These are phyloP conservation scores for Pectinophora gossypiella DNA, from an alignment of 1,140 invertebrate genomes.

Conservation along the genomic window DNA sequence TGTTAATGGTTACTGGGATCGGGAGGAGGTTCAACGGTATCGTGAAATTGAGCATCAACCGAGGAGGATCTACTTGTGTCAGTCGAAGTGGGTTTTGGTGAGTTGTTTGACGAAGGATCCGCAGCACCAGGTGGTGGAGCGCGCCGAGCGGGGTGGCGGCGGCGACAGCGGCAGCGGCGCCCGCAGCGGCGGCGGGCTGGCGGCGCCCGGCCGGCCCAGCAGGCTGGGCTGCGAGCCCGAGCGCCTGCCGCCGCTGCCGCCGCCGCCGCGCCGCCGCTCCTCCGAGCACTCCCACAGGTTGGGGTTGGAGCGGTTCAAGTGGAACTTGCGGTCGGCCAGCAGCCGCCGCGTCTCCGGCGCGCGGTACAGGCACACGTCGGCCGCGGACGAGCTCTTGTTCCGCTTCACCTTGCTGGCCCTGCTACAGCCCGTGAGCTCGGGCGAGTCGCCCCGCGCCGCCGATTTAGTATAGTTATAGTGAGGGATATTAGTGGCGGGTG, in stretches of 20 bases:
- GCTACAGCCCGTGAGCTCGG: slow-evolving; percentile 40
- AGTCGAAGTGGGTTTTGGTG: slow-evolving; percentile 78
- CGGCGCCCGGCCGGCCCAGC: background rate
- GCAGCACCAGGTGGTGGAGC: slow-evolving; percentile 79
- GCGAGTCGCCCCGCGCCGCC: slow-evolving; percentile 44
- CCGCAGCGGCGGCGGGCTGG: slow-evolving; percentile 18
- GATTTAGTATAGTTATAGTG: slow-evolving; percentile 60
- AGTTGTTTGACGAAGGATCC: slow-evolving; percentile 78
- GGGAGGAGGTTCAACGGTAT: background rate
- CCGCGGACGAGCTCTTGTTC: slow-evolving; percentile 70
- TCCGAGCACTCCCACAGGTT: slow-evolving; percentile 58
- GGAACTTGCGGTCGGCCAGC: slow-evolving; percentile 56
- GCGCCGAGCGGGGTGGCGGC: slow-evolving; percentile 63
- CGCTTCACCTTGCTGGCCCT: slow-evolving; percentile 65
- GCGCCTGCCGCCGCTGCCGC: slow-evolving; percentile 39
- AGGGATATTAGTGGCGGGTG: slow-evolving; percentile 75
- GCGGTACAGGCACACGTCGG: slow-evolving; percentile 54
- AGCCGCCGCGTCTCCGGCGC: slow-evolving; percentile 54
- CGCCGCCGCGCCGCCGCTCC: slow-evolving; percentile 47
- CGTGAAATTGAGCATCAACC: slow-evolving; percentile 16
- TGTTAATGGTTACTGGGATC: slow-evolving; percentile 1
- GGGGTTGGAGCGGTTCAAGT: slow-evolving; percentile 68
- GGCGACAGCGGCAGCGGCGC: slow-evolving; percentile 24
- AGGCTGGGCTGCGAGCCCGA: slow-evolving; percentile 17
- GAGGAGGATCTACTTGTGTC: slow-evolving; percentile 45